These are phyloP conservation scores for Acrocephalus scirpaceus DNA, from an alignment of 2,797 vertebrate genomes.

Conservation along the genomic window DNA sequence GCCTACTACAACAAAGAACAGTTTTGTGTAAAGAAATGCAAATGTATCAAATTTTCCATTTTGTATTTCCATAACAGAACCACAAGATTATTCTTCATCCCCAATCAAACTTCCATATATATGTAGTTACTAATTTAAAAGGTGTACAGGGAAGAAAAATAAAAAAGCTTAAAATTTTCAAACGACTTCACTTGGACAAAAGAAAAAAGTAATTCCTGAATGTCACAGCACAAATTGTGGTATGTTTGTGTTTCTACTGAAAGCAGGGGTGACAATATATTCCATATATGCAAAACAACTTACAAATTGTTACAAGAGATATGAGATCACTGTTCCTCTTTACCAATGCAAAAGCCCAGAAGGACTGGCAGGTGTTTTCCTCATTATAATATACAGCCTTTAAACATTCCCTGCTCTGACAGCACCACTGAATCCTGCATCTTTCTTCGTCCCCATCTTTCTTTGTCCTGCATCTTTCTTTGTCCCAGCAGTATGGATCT, in stretches of 20 bases:
- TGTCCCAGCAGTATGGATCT: not conserved
- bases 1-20: not conserved
- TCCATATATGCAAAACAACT: not conserved
- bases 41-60: not conserved
- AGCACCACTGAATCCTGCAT: not conserved
- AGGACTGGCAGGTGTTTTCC: not conserved
- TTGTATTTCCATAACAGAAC: not conserved
- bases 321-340: not conserved
- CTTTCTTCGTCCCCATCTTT: not conserved
- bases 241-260: not conserved
- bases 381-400: not conserved
- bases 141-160: not conserved
- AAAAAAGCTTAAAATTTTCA: not conserved
- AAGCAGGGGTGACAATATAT: not conserved
- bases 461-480: not conserved
- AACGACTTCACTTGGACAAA: not conserved
- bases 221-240: conserved; percentile 2
- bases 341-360: not conserved
- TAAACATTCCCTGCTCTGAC: not conserved
- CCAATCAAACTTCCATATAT: not conserved
- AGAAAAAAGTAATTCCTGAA: not conserved
- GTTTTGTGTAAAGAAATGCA: not conserved
- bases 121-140: not conserved
- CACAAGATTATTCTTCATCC: not conserved
- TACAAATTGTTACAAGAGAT: not conserved